Percentiles rank a stretch among this genome's conserved stretches.
These are phyloP conservation scores for Carlito syrichta DNA, from an alignment of 2,113 vertebrate genomes.

Conservation along the genomic window DNA sequence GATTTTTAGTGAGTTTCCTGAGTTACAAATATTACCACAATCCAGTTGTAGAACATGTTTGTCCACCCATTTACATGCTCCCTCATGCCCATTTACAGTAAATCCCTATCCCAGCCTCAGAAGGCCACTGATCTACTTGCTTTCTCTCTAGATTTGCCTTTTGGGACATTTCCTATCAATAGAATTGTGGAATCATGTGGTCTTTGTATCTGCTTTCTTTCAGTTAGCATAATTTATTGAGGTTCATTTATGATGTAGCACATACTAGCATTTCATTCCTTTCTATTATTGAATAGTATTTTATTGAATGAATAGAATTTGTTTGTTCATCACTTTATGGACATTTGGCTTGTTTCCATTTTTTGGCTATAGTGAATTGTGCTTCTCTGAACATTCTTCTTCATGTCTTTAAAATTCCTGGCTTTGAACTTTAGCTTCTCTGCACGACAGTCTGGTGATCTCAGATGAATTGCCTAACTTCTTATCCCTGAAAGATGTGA, in stretches of 20 bases:
- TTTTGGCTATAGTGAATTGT: not conserved
- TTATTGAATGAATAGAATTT: not conserved
- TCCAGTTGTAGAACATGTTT: not conserved
- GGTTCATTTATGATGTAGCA: not conserved
- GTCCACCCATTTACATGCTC: not conserved
- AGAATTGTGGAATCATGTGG: not conserved
- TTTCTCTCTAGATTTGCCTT: not conserved
- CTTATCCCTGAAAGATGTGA: not conserved
- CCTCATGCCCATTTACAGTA: not conserved
- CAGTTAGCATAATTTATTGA: not conserved
- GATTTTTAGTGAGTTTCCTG: not conserved
- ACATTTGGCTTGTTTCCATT: not conserved
- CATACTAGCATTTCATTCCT: not conserved
- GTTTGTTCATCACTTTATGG: not conserved
- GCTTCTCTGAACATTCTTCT: not conserved
- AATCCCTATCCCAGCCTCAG: not conserved
- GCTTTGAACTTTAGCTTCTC: not conserved
- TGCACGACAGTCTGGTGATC: not conserved
- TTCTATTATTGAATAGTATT: not conserved
- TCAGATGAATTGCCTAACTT: not conserved
- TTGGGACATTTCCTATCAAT: not conserved
- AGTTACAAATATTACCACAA: not conserved
- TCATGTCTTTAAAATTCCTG: not conserved
- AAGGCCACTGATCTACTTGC: not conserved
- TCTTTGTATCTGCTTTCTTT: not conserved